These are phyloP conservation scores for Cygnus olor DNA, from an alignment of 2,797 vertebrate species.

Conservation along the genomic window DNA sequence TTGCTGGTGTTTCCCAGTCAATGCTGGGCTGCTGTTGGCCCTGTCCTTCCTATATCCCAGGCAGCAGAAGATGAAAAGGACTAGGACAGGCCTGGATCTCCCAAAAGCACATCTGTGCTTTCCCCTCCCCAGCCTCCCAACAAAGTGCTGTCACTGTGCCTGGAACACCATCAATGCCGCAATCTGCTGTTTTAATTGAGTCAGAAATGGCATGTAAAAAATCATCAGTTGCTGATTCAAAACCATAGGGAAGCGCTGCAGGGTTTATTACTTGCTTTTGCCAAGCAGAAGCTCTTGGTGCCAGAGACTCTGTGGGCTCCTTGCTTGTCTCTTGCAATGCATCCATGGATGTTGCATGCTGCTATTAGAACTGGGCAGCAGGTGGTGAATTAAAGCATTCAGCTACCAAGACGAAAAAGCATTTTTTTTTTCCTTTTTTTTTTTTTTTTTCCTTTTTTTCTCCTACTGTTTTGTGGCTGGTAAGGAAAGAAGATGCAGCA, in stretches of 20 bases:
- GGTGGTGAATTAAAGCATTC: not conserved
- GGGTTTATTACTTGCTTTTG: not conserved
- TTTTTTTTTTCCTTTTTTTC: not conserved
- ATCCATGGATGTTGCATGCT: not conserved
- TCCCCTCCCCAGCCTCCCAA: not conserved
- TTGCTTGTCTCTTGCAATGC: not conserved
- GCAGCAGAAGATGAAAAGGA: not conserved
- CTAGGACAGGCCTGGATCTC: not conserved
- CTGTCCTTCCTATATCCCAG: not conserved
- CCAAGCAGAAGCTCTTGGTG: not conserved
- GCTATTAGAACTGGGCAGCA: not conserved
- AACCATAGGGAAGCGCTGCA: rapidly evolving
- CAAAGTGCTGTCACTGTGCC: not conserved
- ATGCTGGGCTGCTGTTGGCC: not conserved
- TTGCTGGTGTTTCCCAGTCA: not conserved
- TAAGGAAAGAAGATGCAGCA: not conserved
- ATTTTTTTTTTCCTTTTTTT: not conserved
- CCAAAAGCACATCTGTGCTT: not conserved
- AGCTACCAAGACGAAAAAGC: not conserved
- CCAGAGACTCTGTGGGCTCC: not conserved
- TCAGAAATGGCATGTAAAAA: not conserved
- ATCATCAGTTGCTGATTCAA: not conserved
- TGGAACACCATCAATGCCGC: not conserved
- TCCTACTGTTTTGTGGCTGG: not conserved
- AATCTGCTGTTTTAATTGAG: not conserved